These are phyloP conservation scores for Metallyticus violacea DNA, from an alignment of 2,888 invertebrate species.

Conservation along the genomic window DNA sequence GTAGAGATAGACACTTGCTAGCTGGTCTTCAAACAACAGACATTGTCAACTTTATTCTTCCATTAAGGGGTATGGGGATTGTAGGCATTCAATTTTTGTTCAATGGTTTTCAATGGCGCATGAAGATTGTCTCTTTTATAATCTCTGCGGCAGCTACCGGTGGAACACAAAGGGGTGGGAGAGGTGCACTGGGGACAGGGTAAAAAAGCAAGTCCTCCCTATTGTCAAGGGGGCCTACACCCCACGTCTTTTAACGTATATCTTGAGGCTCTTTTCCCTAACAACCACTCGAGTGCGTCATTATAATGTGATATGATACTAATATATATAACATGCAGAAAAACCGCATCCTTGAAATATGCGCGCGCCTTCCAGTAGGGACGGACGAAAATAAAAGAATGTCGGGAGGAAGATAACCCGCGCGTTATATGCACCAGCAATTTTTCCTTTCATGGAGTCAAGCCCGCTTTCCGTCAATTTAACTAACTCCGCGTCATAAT, in stretches of 20 bases:
- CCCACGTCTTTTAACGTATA: conserved; percentile 7
- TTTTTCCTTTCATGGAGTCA: neutral
- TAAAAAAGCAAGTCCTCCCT: neutral
- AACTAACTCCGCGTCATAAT: neutral
- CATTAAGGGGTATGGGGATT: neutral
- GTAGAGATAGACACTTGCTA: too few species aligned
- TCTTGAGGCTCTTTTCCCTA: neutral
- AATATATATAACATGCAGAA: conserved; percentile 1
- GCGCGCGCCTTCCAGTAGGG: too few species aligned
- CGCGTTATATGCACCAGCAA: neutral
- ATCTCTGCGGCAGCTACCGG: neutral
- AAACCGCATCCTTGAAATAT: conserved; percentile 4
- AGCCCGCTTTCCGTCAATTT: neutral
- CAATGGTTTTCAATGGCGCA: conserved; percentile 3
- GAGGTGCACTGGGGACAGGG: neutral
- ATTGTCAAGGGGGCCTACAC: neutral
- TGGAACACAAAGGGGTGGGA: neutral
- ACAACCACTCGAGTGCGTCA: neutral
- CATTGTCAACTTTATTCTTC: too few species aligned
- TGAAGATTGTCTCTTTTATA: neutral
- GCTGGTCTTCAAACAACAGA: too few species aligned
- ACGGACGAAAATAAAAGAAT: neutral
- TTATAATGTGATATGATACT: conserved; percentile 8
- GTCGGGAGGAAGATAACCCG: neutral
- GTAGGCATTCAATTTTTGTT: neutral